Evolutionary conservation across 2,797 vertebrate genomes (phyloP), one percentile per base, ranked within the genome.

Genomic region (Mus spretus): DNA sequence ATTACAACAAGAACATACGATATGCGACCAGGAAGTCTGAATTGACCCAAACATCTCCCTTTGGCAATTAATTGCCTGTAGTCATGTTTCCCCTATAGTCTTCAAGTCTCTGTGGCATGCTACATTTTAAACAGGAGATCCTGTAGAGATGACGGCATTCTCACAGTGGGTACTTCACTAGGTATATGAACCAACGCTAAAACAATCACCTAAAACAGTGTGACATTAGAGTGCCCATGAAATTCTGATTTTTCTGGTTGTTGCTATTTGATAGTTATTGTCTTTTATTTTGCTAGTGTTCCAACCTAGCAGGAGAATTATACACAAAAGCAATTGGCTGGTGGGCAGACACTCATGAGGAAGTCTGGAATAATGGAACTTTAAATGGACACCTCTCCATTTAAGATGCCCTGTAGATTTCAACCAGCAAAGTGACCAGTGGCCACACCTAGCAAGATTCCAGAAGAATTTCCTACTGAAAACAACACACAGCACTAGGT

Each of bases 151-250:
- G 17, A 67, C 20, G 22, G 12, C 11, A 37, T 87, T 90, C 57
- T 34, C 3, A 44, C 59, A 61, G 11, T 55, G 78, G 14, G 57
- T 84, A 40, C 75, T 47, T 96, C 31, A n/a, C 53, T 88, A 0
- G 31, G 78, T 65, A 55, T 93, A 77, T 74, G 72, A 86, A 93
- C 67, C 95, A 96, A 50, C n/a, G 17, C 31, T 84, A 61, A 93
- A 95, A 57, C 28, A 89, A 91, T 80, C 26, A 91, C 81, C 87
- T 85, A 6, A 90, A 57, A 37, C 11, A 82, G 40, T 53, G 37
- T 31, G 28, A n/a, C 80, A 47, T 10, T 77, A 84, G 65, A 93
- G 47, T 0, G 14, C 75, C 55, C 15, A 4, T 70, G n/a, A 92
- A 31, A 77, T 77, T 59, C 91, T 59, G 8, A 37, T 14, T 59